Base-by-base conservation (phyloP, 2,888 invertebrate genomes). In the Rutpela maculata region DNA sequence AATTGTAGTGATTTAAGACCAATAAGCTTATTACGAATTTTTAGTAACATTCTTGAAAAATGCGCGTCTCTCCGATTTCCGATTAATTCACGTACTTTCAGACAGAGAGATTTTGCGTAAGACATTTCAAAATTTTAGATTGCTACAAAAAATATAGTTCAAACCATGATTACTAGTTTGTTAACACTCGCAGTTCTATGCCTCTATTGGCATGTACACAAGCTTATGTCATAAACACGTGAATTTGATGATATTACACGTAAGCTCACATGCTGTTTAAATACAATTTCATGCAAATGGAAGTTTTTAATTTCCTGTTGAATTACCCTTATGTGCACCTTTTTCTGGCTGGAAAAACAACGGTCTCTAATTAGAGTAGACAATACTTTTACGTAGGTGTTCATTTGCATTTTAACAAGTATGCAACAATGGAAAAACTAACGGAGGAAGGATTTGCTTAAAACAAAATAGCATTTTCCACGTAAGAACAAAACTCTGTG, bases 341-440 rank as follows among this genome's bases (percentile, higher is more conserved):
- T 60, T 22, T 60, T 60, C 26, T 22, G 60, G 15, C 10, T 22
- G 11, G 7, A 26, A 15, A 60, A 60, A 60, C 60, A 26, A 15
- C n/a, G 26, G 60, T 15, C 60, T 60, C 15, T 60, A 60, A 60
- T 60, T 22, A 60, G 59, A 12, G 31, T 15, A 3, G 22, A 60
- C 15, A 60, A 60, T 60, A 22, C 15, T 60, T 60, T 26, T n/a
- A 60, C 31, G 60, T 22, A 12, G 17, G 22, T 15, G 15, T n/a
- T 38, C 38, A 65, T 65, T 35, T 65, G 38, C 38, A 38, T 65
- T 38, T 65, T 35, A 17, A 35, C 31, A 65, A 35, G 12, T 65
- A 18, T 18, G 65, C 59, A 59, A 59, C 59, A 19, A 19, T 22
- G 22, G 9, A 59, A 59, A 19, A 59, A 12, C 22, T 59, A 5